Evolutionary conservation across 2,797 vertebrate genomes (phyloP).

Genomic region (Chrysolophus pictus): DNA sequence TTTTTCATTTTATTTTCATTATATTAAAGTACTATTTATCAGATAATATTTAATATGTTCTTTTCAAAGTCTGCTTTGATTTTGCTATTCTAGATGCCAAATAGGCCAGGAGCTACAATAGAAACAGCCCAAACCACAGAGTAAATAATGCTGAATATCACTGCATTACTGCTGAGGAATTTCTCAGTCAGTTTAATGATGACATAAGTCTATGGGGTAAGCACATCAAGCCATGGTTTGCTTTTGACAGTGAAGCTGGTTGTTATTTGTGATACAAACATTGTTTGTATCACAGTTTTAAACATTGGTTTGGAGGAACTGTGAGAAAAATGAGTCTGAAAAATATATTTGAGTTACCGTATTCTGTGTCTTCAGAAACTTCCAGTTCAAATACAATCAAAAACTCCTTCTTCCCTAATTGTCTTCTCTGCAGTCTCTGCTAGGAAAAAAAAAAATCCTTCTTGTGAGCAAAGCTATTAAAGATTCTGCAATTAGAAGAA

Average conservation of each 20-base stretch:
- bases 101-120: not conserved
- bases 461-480: conserved; percentile 21
- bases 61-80: not conserved
- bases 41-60: not conserved
- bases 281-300: no score
- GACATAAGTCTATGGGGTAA: conserved; percentile 68
- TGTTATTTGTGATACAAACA: not conserved
- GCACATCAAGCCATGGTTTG: not conserved
- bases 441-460: not conserved
- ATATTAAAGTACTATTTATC: not conserved
- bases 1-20: not conserved
- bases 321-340: not conserved
- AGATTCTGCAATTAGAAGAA: not conserved
- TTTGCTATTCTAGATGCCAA: conserved; percentile 32
- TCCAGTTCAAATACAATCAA: not conserved
- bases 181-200: conserved; percentile 70
- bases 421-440: not conserved
- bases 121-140: not conserved
- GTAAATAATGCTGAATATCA: not conserved
- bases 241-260: not conserved
- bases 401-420: not conserved
- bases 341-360: not conserved
- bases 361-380: not conserved
- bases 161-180: conserved; percentile 74
- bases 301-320: not conserved